A percentile compares a stretch with the other conserved stretches of the same genome.
These are phyloP conservation scores for Momotus momota DNA, from an alignment of 2,797 vertebrate species.

Conservation along the genomic window DNA sequence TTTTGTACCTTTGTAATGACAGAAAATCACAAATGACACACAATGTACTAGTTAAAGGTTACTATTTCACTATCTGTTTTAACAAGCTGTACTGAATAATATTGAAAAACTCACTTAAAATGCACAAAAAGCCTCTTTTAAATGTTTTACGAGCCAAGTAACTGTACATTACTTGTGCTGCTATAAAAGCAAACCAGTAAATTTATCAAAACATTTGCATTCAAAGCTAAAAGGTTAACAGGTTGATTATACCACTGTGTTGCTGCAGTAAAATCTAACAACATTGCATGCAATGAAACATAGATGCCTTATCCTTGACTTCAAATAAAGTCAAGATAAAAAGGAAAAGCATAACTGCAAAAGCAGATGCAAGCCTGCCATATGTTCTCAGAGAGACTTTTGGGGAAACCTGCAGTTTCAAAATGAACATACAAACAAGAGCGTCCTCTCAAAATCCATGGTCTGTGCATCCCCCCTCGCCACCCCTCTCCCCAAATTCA, in stretches of 20 bases:
- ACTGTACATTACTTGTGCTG: background rate
- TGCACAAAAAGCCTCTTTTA: background rate
- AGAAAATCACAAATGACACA: background rate
- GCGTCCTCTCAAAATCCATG: background rate
- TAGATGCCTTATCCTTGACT: background rate
- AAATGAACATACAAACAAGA: background rate
- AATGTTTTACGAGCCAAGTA: background rate
- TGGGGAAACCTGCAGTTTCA: background rate
- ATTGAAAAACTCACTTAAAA: slow-evolving; percentile 10
- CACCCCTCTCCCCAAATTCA: accelerated
- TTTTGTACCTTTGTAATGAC: background rate
- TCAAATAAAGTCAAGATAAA: background rate
- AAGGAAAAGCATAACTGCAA: background rate
- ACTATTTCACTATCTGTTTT: slow-evolving; percentile 4
- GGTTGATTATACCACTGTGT: background rate
- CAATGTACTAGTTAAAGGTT: background rate
- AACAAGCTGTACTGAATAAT: background rate
- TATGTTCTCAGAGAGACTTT: background rate
- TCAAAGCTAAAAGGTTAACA: slow-evolving; percentile 7
- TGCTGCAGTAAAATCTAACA: slow-evolving; percentile 20
- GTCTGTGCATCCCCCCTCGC: background rate
- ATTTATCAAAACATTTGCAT: background rate
- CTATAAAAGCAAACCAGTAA: slow-evolving; percentile 8
- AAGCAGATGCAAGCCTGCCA: background rate
- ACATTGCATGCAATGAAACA: background rate